These are phyloP conservation scores for Theonella swinhoei DNA, from an alignment of 37 sponge, comb jelly and placozoan species.

Conservation along the genomic window DNA sequence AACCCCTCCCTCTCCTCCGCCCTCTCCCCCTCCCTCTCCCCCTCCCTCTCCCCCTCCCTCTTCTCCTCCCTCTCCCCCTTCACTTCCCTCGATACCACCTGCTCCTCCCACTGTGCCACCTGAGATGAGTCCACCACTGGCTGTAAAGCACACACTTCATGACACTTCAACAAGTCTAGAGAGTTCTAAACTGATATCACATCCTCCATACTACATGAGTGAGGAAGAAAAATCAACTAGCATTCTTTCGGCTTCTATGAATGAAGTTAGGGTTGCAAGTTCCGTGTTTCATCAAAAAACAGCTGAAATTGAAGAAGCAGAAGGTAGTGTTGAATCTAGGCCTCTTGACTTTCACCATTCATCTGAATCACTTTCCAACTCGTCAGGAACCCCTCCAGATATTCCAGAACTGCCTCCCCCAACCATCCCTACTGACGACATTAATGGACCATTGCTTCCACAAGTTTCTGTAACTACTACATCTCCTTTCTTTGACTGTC, in stretches of 20 bases:
- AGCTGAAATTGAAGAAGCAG: neutral
- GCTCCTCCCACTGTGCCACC: neutral
- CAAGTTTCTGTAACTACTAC: neutral
- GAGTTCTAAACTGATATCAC: too few relatives aligned
- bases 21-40: conserved; percentile 2
- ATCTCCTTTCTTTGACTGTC: neutral
- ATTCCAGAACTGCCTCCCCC: neutral
- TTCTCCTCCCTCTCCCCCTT: conserved; percentile 8
- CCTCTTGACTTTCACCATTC: neutral
- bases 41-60: conserved; percentile 14
- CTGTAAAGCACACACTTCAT: too few relatives aligned
- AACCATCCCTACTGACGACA: too few relatives aligned
- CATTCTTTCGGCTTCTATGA: too few relatives aligned
- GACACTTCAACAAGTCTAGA: too few relatives aligned
- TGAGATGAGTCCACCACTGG: neutral
- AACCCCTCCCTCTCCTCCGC: neutral
- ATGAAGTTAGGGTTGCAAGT: too few relatives aligned
- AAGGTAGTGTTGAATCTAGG: neutral
- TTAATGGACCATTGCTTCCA: too few relatives aligned
- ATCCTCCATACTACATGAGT: too few relatives aligned
- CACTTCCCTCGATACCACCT: neutral
- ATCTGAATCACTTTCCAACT: neutral
- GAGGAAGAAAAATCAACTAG: neutral
- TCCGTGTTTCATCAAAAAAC: too few relatives aligned
- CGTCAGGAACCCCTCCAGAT: neutral